Evolutionary conservation across 2,113 vertebrate genomes (phyloP).

Genomic region (Chaenocephalus aceratus): DNA sequence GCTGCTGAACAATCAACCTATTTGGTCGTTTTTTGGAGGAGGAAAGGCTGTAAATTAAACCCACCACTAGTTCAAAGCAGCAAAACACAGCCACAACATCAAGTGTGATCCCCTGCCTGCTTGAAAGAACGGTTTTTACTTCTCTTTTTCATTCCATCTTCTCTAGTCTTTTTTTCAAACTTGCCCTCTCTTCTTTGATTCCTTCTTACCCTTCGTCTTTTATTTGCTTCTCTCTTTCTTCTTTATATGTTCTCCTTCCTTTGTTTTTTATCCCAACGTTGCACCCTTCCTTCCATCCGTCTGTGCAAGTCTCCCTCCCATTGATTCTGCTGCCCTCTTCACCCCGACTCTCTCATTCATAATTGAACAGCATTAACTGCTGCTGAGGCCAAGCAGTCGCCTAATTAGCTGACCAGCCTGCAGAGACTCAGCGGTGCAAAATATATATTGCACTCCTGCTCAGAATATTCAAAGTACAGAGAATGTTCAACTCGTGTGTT

Average conservation of each 20-base stretch:
- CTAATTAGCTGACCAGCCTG: constrained; percentile 75
- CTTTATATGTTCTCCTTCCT: background rate
- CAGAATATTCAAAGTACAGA: constrained; percentile 28
- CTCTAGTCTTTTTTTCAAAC: constrained; percentile 21
- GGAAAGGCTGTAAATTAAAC: constrained; percentile 23
- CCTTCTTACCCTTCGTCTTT: constrained; percentile 3
- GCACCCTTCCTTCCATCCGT: constrained; percentile 22
- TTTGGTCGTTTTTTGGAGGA: too few relatives aligned
- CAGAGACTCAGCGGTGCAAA: constrained; percentile 53
- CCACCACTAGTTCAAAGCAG: constrained; percentile 44
- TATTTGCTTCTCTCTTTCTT: background rate
- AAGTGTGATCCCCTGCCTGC: constrained; percentile 27
- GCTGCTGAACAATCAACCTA: too few relatives aligned
- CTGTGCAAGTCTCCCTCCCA: constrained; percentile 34
- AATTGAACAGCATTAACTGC: constrained; percentile 80
- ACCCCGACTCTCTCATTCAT: constrained; percentile 73
- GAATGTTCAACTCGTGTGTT: background rate
- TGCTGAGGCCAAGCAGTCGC: constrained; percentile 60
- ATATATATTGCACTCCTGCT: constrained; percentile 36
- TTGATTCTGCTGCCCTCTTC: constrained; percentile 70
- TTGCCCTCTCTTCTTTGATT: constrained; percentile 15
- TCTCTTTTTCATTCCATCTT: background rate
- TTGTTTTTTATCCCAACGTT: constrained; percentile 17
- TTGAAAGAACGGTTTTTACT: constrained; percentile 6
- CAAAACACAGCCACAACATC: constrained; percentile 47